Percentiles rank a stretch among this genome's conserved stretches.
These are phyloP conservation scores for Struthidea cinerea DNA, from an alignment of 2,113 vertebrate genomes.

Conservation along the genomic window DNA sequence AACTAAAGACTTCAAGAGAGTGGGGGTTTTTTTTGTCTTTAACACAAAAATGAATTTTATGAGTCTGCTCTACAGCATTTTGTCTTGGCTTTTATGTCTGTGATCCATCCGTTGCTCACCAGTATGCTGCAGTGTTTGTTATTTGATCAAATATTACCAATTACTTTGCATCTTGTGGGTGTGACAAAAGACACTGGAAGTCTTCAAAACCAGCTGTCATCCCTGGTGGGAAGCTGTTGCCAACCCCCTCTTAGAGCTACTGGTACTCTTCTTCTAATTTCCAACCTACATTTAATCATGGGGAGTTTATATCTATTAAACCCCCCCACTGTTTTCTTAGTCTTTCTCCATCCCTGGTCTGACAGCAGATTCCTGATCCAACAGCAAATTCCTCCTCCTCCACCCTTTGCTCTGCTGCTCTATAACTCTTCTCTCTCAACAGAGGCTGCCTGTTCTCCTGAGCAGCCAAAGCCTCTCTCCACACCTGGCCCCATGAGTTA, in stretches of 20 bases:
- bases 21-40: background rate
- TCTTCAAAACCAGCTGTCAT: background rate
- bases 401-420: background rate
- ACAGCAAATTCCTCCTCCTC: background rate
- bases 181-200: background rate
- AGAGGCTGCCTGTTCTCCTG: background rate
- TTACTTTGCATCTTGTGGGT: background rate
- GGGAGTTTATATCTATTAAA: background rate
- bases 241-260: background rate
- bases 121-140: background rate
- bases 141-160: background rate
- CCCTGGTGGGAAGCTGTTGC: background rate
- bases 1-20: background rate
- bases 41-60: background rate
- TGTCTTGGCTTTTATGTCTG: background rate
- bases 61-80: background rate
- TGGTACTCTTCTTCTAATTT: background rate
- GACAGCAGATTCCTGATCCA: background rate
- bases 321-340: background rate
- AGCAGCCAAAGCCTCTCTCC: background rate
- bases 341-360: background rate
- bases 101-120: background rate
- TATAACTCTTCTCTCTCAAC: background rate
- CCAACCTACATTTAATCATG: background rate
- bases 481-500: background rate